Evolutionary conservation across 1,140 invertebrate genomes (phyloP).

Genomic region (Chlorops oryzae): DNA sequence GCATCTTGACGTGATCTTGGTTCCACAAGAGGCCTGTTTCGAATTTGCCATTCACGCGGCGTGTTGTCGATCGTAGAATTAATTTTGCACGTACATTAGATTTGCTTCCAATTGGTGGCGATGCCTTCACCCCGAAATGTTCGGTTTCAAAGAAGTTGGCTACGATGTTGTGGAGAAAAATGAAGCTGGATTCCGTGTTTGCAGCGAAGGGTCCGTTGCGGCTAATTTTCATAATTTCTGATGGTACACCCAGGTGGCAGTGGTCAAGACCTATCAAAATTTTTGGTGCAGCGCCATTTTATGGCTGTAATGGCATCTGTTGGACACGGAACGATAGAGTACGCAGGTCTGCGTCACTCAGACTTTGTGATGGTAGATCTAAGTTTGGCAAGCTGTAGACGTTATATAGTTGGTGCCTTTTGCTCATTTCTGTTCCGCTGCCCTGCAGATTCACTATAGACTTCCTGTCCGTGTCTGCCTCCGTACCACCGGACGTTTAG

Average conservation of each 20-base stretch:
- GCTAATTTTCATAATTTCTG: not conserved
- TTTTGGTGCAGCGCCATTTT: not conserved
- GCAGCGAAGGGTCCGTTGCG: not conserved
- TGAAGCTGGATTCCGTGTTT: not conserved
- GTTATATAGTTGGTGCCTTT: not conserved
- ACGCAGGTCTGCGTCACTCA: not conserved
- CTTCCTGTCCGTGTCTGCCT: not conserved
- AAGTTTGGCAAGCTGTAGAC: not conserved
- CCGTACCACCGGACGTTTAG: slow-evolving; percentile 9
- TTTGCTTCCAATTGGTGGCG: not conserved
- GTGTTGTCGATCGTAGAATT: not conserved
- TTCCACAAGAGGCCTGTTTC: slow-evolving; percentile 6
- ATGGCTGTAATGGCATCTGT: not conserved
- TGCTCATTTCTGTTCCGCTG: not conserved
- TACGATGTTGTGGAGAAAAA: not conserved
- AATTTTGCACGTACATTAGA: not conserved
- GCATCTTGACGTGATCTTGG: not conserved
- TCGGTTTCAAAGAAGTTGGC: not conserved
- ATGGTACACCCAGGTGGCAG: not conserved
- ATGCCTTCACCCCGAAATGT: not conserved
- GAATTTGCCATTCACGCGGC: not conserved
- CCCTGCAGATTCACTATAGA: not conserved
- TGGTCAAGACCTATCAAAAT: slow-evolving; percentile 1
- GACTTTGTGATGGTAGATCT: not conserved
- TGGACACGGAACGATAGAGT: not conserved